phyloP scores from a whole-genome alignment of 1,140 invertebrate species.

The Aethina tumida region DNA sequence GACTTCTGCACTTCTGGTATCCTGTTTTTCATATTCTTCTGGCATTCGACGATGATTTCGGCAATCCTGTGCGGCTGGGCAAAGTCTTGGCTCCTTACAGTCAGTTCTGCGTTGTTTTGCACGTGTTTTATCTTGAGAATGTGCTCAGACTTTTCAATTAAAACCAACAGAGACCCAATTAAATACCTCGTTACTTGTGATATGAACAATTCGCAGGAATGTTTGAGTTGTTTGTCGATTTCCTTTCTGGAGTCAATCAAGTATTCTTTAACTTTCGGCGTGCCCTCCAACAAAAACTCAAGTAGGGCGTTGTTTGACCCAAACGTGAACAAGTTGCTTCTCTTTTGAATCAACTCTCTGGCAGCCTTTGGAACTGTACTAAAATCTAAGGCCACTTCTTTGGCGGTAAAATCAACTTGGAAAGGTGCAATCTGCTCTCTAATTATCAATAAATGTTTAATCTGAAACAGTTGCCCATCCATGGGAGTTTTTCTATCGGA shows the following conservation, averaged over 20 bases:
- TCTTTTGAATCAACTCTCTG: slow-evolving; percentile 75
- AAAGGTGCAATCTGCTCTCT: slow-evolving; percentile 97
- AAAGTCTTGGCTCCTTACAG: slow-evolving; percentile 37
- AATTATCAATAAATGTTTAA: slow-evolving; percentile 94
- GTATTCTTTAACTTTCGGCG: slow-evolving; percentile 85
- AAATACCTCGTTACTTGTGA: slow-evolving; percentile 66
- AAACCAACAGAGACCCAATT: slow-evolving; percentile 39
- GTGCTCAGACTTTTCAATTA: slow-evolving; percentile 23
- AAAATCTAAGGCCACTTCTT: slow-evolving; percentile 88
- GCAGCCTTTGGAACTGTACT: slow-evolving; percentile 80
- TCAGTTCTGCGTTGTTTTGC: slow-evolving; percentile 20
- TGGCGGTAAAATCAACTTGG: slow-evolving; percentile 89
- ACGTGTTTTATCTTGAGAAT: slow-evolving; percentile 18
- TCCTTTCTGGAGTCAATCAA: slow-evolving; percentile 89
- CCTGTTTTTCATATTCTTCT: slow-evolving; percentile 67
- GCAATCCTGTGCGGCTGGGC: slow-evolving; percentile 44
- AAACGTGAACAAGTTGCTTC: slow-evolving; percentile 76
- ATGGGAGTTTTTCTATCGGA: slow-evolving; percentile 53
- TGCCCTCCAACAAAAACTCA: slow-evolving; percentile 84
- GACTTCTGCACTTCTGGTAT: slow-evolving; percentile 71
- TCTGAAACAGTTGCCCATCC: slow-evolving; percentile 94
- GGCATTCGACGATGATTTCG: slow-evolving; percentile 38
- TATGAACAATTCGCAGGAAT: slow-evolving; percentile 86
- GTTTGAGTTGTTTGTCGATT: slow-evolving; percentile 85
- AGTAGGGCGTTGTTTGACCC: slow-evolving; percentile 84